Base-by-base conservation (phyloP, 2,797 vertebrate genomes). In the Phataginus tetradactyla region DNA sequence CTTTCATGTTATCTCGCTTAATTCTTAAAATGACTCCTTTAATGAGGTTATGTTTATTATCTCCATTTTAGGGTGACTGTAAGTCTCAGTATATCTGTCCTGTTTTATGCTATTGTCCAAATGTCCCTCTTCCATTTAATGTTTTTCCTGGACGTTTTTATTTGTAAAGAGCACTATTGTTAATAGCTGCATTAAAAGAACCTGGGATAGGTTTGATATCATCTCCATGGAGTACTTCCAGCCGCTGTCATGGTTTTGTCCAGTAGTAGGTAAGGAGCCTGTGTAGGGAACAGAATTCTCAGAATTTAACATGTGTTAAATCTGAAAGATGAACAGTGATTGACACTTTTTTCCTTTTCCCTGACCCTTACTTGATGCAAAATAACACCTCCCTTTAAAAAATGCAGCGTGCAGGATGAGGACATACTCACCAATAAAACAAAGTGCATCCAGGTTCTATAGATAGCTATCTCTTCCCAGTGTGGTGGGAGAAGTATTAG, bases 91-190 rank as follows among this genome's bases (percentile, higher is more conserved):
- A 14, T 88, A 57, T 23, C 34, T n/a, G 21, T 75, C 57, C 23
- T 71, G 10, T 34, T 69, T 66, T 71, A 59, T 90, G 69, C 8
- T 87, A 3, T 84, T 72, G 34, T 37, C 20, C 14, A 53, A 75
- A 39, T 59, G 17, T 0, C 45, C 11, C n/a, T 29, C 18, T 71
- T 72, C 27, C 20, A 57, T 57, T 91, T 91, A 84, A 49, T 84
- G 27, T 83, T 64, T 93, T 79, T 64, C 45, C 4, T 59, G 55
- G 37, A 69, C 64, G 23, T 61, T 86, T 95, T 89, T 20, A 79
- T 90, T 90, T 94, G 66, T 59, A 79, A 72, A 80, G 69, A 88
- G 7, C 11, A 34, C 92, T 95, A 42, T 63, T 93, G 75, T 37
- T 90, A 81, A 59, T 64, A 69, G 18, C 51, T 92, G 20, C 18